phyloP scores from a whole-genome alignment of 1,140 invertebrate species.

The Halyomorpha halys region DNA sequence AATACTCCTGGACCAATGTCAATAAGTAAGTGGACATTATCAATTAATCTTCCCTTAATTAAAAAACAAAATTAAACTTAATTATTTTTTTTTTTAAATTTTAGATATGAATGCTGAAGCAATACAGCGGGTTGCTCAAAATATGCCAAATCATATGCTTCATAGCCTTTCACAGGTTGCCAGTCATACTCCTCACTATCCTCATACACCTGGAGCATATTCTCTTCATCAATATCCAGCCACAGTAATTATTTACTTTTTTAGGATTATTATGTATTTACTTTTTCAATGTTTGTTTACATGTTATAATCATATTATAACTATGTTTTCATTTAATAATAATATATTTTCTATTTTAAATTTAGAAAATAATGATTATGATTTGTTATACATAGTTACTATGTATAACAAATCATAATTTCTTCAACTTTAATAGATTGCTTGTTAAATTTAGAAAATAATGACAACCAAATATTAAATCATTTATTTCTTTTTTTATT shows the following conservation, averaged over 20 bases:
- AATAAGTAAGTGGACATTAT: not conserved
- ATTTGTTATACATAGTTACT: too few relatives aligned
- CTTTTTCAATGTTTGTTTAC: not conserved
- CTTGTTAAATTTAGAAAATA: too few relatives aligned
- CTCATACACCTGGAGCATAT: conserved; percentile 47
- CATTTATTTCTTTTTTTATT: too few relatives aligned
- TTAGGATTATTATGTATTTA: not conserved
- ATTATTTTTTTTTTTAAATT: conserved; percentile 6
- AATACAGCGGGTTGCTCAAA: conserved; percentile 61
- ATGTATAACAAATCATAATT: too few relatives aligned
- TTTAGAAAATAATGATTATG: too few relatives aligned
- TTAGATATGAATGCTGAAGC: conserved; percentile 54
- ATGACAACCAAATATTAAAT: too few relatives aligned
- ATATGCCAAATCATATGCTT: conserved; percentile 59
- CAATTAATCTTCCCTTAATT: too few relatives aligned
- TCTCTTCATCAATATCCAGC: conserved; percentile 44
- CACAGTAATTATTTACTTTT: conserved; percentile 35
- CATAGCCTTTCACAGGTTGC: conserved; percentile 58
- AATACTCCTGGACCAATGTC: conserved; percentile 43
- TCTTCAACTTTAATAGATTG: too few relatives aligned
- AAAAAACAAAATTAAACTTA: too few relatives aligned
- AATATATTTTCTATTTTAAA: too few relatives aligned
- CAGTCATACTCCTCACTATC: conserved; percentile 57
- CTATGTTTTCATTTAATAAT: too few relatives aligned
- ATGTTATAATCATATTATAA: too few relatives aligned